phyloP scores from a whole-genome alignment of 1,140 invertebrate species.

The Paracyclopina nana region DNA sequence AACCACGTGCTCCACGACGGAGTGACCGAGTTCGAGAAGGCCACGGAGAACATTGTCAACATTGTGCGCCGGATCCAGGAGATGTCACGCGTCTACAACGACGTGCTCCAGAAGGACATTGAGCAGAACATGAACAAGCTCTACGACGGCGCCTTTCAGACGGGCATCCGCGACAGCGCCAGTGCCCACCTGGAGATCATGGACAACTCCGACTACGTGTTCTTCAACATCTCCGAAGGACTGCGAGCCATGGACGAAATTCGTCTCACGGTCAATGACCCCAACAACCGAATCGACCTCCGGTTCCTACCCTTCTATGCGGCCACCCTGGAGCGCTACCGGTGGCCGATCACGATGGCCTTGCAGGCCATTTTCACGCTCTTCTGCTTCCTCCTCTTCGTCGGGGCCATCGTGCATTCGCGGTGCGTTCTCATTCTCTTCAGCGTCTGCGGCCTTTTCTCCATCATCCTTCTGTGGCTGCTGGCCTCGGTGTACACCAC shows the following conservation, averaged over 20 bases:
- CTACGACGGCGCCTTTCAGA: slow-evolving; percentile 9
- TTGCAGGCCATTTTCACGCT: slow-evolving; percentile 3
- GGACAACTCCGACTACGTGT: not conserved
- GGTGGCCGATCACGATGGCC: slow-evolving; percentile 2
- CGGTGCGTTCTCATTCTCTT: slow-evolving; percentile 9
- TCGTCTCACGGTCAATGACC: not conserved
- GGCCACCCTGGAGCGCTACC: not conserved
- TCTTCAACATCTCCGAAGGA: slow-evolving; percentile 2
- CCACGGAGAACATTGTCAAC: slow-evolving; percentile 7
- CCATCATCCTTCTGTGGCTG: slow-evolving; percentile 11
- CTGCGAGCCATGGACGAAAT: slow-evolving; percentile 8
- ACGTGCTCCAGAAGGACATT: slow-evolving; percentile 1
- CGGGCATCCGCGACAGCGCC: not conserved
- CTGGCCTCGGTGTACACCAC: slow-evolving; percentile 6
- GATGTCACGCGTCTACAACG: slow-evolving; percentile 2
- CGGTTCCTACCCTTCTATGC: not conserved
- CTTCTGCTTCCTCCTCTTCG: slow-evolving; percentile 13
- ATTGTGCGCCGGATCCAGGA: slow-evolving; percentile 1
- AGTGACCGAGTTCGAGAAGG: slow-evolving; percentile 26
- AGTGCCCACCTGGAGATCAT: not conserved
- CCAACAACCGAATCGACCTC: not conserved
- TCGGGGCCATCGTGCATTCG: slow-evolving; percentile 12
- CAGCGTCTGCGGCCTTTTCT: slow-evolving; percentile 13
- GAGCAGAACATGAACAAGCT: not conserved
- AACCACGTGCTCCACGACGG: slow-evolving; percentile 84